These are phyloP conservation scores for Candidula unifasciata DNA, from an alignment of 2,888 invertebrate species.

Conservation along the genomic window DNA sequence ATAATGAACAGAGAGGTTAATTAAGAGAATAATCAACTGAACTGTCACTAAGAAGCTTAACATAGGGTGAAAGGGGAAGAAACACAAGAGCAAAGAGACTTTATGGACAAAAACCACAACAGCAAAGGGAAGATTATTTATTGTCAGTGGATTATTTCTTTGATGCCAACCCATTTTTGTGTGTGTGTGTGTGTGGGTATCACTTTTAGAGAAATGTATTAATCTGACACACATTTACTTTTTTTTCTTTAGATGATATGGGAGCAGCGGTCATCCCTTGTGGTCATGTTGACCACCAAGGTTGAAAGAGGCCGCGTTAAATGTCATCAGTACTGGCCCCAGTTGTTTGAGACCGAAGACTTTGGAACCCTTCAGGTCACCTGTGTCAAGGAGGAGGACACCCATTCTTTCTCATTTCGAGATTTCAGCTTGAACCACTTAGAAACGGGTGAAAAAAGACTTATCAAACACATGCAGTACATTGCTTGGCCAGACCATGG, in stretches of 20 bases:
- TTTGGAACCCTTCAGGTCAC: conserved; percentile 82
- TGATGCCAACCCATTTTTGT: too few relatives aligned
- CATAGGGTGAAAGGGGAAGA: too few relatives aligned
- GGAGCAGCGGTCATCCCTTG: conserved; percentile 92
- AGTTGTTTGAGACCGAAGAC: conserved; percentile 84
- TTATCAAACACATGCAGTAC: conserved; percentile 97
- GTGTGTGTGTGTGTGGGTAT: conserved; percentile 83
- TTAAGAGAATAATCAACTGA: too few relatives aligned
- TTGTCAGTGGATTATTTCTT: too few relatives aligned
- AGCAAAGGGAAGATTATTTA: too few relatives aligned
- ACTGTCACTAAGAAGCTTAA: too few relatives aligned
- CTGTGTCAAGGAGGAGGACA: conserved; percentile 89
- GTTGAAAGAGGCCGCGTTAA: conserved; percentile 93
- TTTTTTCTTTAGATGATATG: conserved; percentile 90
- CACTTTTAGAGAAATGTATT: too few relatives aligned
- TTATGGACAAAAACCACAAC: too few relatives aligned
- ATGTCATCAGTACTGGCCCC: conserved; percentile 99
- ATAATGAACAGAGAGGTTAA: too few relatives aligned
- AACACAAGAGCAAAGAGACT: too few relatives aligned
- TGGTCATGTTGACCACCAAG: conserved; percentile 98
- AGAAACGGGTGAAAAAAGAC: conserved; percentile 86
- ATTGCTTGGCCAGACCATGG: conserved; percentile 96
- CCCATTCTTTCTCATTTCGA: conserved; percentile 89
- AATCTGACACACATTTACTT: too few relatives aligned
- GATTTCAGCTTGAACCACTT: conserved; percentile 90